Percentiles rank a stretch among this genome's conserved stretches.
Conservation (phyloP, 2,797 vertebrate species). For the Gallinago stenura region DNA sequence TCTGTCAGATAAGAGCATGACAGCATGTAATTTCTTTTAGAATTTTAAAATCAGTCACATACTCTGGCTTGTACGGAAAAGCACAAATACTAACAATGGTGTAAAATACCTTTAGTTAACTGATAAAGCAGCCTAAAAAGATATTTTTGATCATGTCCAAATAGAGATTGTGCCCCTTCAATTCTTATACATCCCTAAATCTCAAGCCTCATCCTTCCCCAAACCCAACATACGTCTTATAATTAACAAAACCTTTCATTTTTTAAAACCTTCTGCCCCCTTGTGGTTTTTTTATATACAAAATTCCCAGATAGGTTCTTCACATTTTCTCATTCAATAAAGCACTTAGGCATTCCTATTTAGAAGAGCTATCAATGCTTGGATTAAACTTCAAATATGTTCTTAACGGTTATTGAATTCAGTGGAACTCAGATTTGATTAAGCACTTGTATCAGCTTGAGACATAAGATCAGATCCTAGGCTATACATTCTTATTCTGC, state of each 20-base stretch:
- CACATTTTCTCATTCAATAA: background rate
- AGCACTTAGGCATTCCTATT: background rate
- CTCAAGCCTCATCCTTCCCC: background rate
- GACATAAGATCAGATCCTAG: background rate
- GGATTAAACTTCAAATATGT: background rate
- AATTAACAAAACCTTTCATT: background rate
- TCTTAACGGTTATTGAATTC: background rate
- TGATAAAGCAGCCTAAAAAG: background rate
- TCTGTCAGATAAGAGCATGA: background rate
- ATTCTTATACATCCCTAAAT: background rate
- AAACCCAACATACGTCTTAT: background rate
- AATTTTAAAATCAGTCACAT: background rate
- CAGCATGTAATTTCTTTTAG: background rate
- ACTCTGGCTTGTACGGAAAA: background rate
- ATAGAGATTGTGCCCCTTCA: background rate
- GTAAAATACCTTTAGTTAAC: background rate
- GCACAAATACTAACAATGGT: background rate
- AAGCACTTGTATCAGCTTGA: background rate
- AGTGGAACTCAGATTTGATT: background rate
- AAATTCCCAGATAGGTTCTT: background rate
- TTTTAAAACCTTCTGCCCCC: slow-evolving; percentile 68
- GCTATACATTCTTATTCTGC: background rate
- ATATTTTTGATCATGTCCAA: background rate
- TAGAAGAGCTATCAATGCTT: background rate
- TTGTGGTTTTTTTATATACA: slow-evolving; percentile 23